phyloP scores from a whole-genome alignment of 1,140 invertebrate species.

The Eupristina koningsbergeri region DNA sequence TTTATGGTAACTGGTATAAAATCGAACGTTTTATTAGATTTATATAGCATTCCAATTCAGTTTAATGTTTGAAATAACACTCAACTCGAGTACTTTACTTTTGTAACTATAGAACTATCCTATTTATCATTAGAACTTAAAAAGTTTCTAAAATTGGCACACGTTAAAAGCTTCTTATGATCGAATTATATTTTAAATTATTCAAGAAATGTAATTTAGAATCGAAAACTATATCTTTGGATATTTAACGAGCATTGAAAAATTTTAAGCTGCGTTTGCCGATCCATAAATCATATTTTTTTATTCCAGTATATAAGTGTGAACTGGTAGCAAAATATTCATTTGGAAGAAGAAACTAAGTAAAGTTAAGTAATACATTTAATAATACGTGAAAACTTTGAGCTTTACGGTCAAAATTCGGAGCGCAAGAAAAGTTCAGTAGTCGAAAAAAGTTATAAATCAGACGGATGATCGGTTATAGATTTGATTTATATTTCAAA shows the following conservation, averaged over 20 bases:
- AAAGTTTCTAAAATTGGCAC: not conserved
- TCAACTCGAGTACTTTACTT: not conserved
- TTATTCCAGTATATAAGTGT: not conserved
- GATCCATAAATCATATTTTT: not conserved
- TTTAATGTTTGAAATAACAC: not conserved
- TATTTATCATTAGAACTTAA: not conserved
- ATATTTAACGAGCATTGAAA: not conserved
- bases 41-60: not conserved
- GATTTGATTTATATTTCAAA: not conserved
- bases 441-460: not conserved
- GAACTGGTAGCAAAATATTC: constrained; percentile 1
- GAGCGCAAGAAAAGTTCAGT: constrained; percentile 1
- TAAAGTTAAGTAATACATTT: constrained; percentile 22
- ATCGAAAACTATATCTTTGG: not conserved
- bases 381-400: constrained; percentile 8
- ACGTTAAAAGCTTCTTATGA: not conserved
- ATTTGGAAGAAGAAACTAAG: not conserved
- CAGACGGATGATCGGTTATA: not conserved
- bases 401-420: not conserved
- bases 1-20: not conserved
- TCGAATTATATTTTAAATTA: not conserved
- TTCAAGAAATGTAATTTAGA: not conserved
- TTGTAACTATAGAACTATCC: not conserved
- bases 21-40: not conserved
- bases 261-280: not conserved